Evolutionary conservation across 2,797 vertebrate species (phyloP), one percentile per base, ranked within the genome.

Genomic region (Helostoma temminkii): DNA sequence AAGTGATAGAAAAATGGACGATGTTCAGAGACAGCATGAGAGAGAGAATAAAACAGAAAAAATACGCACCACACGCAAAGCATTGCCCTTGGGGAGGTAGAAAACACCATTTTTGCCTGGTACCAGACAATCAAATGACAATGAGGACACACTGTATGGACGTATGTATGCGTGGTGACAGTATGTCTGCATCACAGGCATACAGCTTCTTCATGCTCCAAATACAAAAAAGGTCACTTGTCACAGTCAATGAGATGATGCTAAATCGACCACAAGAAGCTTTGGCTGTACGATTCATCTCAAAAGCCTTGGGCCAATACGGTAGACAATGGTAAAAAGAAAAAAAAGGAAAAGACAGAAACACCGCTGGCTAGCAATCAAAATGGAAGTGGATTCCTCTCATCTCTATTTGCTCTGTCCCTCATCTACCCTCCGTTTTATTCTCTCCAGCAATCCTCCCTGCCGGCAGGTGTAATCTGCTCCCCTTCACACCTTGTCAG

Each of bases 391-490:
- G 82, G 63, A 71, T 83, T 86, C 76, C 74, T 84, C 81, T 84
- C 82, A 68, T 82, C 70, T 86, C 58, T 77, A 53, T 86, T 76
- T 86, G 55, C 76, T 59, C 61, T 45, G 67, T 66, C 73, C 71
- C 78, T 74, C 62, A 71, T 78, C 83, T 74, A 66, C 47, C 25
- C 59, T 64, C 67, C 55, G 58, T 74, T 58, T 80, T 67, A 65
- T 63, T 36, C 80, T 76, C 66, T 72, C 50, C 50, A 70, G 74
- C 76, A 53, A 46, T 76, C 77, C 75, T 76, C 81, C 81, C 84
- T 66, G 85, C 88, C 87, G 88, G 88, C 90, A 89, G 90, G 81
- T 90, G 86, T 89, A 91, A 91, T 91, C 88, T 91, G 89, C 85
- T 88, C 76, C 70, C 80, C 85, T 89, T 92, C 90, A 86, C 87